Percentiles rank a stretch among this genome's conserved stretches.
These are phyloP conservation scores for Castor canadensis DNA, from an alignment of 2,113 vertebrate genomes.

Conservation along the genomic window DNA sequence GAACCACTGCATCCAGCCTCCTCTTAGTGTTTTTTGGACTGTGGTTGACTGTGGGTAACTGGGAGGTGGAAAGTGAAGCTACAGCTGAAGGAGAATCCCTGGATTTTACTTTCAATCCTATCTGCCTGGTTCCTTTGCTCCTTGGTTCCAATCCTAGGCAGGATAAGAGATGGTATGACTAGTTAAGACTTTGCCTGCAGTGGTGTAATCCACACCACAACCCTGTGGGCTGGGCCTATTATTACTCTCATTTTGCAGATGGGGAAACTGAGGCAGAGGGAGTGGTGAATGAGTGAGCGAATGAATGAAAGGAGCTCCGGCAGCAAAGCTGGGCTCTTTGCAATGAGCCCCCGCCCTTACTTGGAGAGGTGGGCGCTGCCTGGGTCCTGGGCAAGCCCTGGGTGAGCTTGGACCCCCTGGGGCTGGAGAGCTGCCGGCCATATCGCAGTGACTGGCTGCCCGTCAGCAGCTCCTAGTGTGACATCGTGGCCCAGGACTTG, in stretches of 20 bases:
- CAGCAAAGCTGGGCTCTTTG: accelerated
- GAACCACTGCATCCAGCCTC: background rate
- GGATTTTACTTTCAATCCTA: background rate
- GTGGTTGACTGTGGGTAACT: background rate
- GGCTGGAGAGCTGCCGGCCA: no score
- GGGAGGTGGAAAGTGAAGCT: no score
- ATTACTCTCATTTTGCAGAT: accelerated
- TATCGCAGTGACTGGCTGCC: background rate
- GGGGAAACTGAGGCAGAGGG: background rate
- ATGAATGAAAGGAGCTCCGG: accelerated
- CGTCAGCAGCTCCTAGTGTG: background rate
- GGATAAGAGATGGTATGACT: accelerated
- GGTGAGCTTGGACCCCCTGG: background rate
- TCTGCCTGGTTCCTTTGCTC: background rate
- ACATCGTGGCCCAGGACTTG: background rate
- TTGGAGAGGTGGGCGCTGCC: background rate
- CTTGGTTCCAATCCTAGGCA: accelerated
- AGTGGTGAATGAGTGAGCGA: no score
- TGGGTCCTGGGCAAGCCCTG: no score
- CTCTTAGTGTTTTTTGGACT: background rate
- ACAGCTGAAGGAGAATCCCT: background rate
- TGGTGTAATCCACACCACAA: no score
- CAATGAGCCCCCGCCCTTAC: background rate
- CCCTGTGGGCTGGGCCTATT: background rate
- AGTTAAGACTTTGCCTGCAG: no score